A percentile compares a stretch with the other conserved stretches of the same genome.
Evolutionary conservation across 2,797 vertebrate genomes (phyloP).

Genomic region (Ctenopoma multispine): DNA sequence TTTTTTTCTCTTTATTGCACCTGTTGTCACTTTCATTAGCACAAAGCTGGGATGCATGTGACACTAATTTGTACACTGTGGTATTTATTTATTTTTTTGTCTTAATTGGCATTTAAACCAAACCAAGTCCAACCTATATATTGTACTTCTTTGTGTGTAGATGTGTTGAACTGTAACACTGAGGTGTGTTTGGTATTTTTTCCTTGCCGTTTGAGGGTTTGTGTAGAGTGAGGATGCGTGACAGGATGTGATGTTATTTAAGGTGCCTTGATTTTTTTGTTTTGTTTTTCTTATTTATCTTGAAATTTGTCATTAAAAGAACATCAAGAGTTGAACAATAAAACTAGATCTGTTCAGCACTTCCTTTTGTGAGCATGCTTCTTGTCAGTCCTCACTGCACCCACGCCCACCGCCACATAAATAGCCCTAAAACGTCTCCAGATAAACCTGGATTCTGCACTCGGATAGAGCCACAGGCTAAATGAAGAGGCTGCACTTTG

Average conservation of each 20-base stretch:
- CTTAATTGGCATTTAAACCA: too few species aligned
- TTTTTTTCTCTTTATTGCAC: too few species aligned
- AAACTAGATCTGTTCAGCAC: neutral
- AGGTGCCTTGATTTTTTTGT: constrained; percentile 3
- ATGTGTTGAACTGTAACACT: neutral
- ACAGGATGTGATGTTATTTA: constrained; percentile 14
- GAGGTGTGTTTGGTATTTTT: neutral
- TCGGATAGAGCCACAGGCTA: constrained; percentile 17
- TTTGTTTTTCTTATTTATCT: neutral
- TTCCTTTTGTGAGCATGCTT: constrained; percentile 6
- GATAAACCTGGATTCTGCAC: constrained; percentile 12
- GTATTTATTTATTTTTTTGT: too few species aligned
- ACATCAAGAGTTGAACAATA: constrained; percentile 14
- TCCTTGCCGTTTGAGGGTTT: neutral
- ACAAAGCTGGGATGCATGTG: too few species aligned
- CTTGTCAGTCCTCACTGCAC: constrained; percentile 14
- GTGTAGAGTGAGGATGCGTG: neutral
- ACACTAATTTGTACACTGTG: too few species aligned
- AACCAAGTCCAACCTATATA: neutral
- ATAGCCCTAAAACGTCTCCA: constrained; percentile 28
- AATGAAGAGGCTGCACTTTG: constrained; percentile 28
- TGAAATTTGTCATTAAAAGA: constrained; percentile 24
- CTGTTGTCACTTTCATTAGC: too few species aligned
- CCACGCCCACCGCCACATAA: constrained; percentile 5
- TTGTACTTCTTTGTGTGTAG: neutral